These are phyloP conservation scores for Denticeps clupeoides DNA, from an alignment of 2,797 vertebrate genomes.

Conservation along the genomic window DNA sequence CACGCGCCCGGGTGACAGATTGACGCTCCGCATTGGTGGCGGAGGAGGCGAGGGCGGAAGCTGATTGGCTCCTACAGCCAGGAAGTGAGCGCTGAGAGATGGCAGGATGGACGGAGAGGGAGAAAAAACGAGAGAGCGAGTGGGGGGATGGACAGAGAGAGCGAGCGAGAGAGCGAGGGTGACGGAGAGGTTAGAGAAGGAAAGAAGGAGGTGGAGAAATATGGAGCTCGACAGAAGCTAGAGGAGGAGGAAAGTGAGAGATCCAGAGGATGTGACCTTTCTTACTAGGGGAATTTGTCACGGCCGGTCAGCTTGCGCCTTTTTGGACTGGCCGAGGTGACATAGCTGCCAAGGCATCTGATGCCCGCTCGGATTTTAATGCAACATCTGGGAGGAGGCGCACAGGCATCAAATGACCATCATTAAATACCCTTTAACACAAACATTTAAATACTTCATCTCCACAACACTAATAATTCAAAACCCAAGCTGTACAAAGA, in stretches of 20 bases:
- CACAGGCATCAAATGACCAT: too few species aligned
- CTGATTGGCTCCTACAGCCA: constrained; percentile 86
- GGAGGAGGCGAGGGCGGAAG: constrained; percentile 75
- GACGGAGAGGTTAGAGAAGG: constrained; percentile 41
- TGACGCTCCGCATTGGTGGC: constrained; percentile 86
- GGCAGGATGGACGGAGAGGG: constrained; percentile 52
- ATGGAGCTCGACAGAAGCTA: constrained; percentile 62
- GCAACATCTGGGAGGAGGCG: too few species aligned
- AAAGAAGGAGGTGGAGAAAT: constrained; percentile 30
- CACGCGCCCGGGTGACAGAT: constrained; percentile 92
- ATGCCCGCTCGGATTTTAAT: too few species aligned
- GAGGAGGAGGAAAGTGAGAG: too few species aligned
- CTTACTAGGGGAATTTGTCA: constrained; percentile 45
- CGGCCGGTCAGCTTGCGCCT: too few species aligned
- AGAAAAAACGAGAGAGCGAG: constrained; percentile 46
- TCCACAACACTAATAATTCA: too few species aligned
- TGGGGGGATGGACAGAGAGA: constrained; percentile 30
- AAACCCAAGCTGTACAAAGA: too few species aligned
- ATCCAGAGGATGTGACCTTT: constrained; percentile 72
- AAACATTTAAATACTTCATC: too few species aligned
- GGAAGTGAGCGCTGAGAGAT: constrained; percentile 79
- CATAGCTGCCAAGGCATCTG: too few species aligned
- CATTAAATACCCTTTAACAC: too few species aligned
- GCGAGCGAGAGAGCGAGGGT: constrained; percentile 58
- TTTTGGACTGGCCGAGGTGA: too few species aligned